Conservation (phyloP, 2,888 invertebrate species). For the Euspilapteryx auroguttella region DNA sequence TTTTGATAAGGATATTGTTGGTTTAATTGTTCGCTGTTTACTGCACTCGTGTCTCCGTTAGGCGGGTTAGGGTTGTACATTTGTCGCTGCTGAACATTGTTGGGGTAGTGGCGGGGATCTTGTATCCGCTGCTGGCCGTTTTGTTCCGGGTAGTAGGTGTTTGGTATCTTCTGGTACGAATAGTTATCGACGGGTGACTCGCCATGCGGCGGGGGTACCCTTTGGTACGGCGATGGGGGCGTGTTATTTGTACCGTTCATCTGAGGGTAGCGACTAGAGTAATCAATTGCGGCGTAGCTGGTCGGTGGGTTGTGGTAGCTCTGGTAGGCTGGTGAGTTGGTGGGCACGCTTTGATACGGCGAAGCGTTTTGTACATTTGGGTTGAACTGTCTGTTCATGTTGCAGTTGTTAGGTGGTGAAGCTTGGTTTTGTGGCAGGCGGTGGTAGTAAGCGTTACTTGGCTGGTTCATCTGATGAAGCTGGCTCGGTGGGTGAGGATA, state of each 20-base stretch:
- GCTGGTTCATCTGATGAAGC: slow-evolving; percentile 29
- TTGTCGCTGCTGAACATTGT: slow-evolving; percentile 32
- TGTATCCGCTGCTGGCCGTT: slow-evolving; percentile 19
- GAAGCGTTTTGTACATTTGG: slow-evolving; percentile 14
- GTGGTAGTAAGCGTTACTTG: slow-evolving; percentile 43
- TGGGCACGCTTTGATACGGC: slow-evolving; percentile 51
- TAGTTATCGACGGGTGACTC: slow-evolving; percentile 32
- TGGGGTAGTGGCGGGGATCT: slow-evolving; percentile 31
- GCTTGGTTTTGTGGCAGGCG: slow-evolving; percentile 21
- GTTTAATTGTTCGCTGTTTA: slow-evolving; percentile 22
- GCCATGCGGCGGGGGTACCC: slow-evolving; percentile 63
- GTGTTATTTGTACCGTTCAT: slow-evolving; percentile 26
- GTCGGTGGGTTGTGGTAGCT: slow-evolving; percentile 55
- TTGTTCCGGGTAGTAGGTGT: slow-evolving; percentile 32
- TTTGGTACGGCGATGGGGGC: slow-evolving; percentile 55
- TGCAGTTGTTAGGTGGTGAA: not conserved
- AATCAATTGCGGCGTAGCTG: slow-evolving; percentile 43
- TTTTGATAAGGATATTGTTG: slow-evolving; percentile 35
- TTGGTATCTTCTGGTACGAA: slow-evolving; percentile 42
- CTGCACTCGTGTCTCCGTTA: slow-evolving; percentile 16
- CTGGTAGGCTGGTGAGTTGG: slow-evolving; percentile 45
- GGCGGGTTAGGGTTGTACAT: slow-evolving; percentile 36
- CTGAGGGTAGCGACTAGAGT: slow-evolving; percentile 53
- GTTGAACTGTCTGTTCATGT: not conserved
- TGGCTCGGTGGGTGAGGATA: slow-evolving; percentile 38